These are phyloP conservation scores for Drosophila oshimai DNA, from an alignment of 1,140 invertebrate genomes.

Conservation along the genomic window DNA sequence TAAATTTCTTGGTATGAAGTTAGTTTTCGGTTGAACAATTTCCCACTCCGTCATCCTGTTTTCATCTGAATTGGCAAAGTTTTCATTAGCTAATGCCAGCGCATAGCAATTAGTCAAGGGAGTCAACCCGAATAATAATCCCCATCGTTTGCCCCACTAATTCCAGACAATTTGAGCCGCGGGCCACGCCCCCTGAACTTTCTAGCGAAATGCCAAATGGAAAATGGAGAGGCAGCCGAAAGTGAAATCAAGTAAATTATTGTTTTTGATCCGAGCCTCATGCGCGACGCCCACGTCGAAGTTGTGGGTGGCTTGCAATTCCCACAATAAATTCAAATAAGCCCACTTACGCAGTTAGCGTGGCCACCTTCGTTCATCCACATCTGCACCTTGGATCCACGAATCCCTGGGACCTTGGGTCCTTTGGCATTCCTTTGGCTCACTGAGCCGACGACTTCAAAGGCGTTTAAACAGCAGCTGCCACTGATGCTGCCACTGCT, in stretches of 20 bases:
- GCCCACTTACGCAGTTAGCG: slow-evolving; percentile 34
- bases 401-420: background rate
- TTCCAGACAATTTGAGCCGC: slow-evolving; percentile 34
- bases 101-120: slow-evolving; percentile 24
- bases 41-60: background rate
- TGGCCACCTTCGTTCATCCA: slow-evolving; percentile 17
- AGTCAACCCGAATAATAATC: slow-evolving; percentile 22
- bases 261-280: slow-evolving; percentile 50
- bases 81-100: slow-evolving; percentile 36
- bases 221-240: background rate
- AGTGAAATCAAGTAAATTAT: slow-evolving; percentile 68
- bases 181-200: background rate
- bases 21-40: background rate
- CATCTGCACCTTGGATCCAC: slow-evolving; percentile 16
- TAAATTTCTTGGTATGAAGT: too few relatives aligned
- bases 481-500: slow-evolving; percentile 5
- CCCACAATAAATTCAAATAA: slow-evolving; percentile 69
- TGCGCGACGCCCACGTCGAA: background rate
- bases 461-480: slow-evolving; percentile 43
- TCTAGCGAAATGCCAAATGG: background rate
- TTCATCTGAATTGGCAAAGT: slow-evolving; percentile 10
- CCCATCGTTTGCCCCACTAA: slow-evolving; percentile 5
- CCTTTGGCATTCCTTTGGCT: slow-evolving; percentile 11
- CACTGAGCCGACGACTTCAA: slow-evolving; percentile 52
- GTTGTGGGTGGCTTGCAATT: slow-evolving; percentile 5